Base-by-base conservation (phyloP, 2,113 vertebrate genomes). In the Apaloderma vittatum region DNA sequence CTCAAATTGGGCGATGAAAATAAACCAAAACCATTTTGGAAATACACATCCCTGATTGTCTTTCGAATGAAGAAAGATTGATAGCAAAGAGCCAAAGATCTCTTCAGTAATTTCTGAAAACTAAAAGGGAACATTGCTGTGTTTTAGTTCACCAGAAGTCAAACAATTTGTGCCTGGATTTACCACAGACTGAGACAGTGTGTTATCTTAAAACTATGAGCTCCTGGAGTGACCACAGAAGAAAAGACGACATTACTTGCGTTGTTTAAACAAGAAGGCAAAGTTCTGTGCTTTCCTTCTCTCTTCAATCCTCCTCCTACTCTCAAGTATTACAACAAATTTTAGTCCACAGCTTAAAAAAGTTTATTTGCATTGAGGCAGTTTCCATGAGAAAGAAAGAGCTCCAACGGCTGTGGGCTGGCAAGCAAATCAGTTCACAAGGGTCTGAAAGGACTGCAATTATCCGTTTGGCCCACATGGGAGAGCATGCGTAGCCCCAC, bases 381-480 rank as follows among this genome's bases (percentile, higher is more conserved):
- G 57, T 27, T 76, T 80, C 48, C 37, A 79, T 2, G 7, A 62
- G 11, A 52, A 22, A 57, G 66, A 68, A 82, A 85, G 19, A 7
- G 36, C n/a, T 83, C 67, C 36, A 48, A 23, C 16, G 24, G 71
- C 52, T 66, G 46, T 3, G 8, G 61, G 19, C 62, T 71, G 67
- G 32, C 62, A 62, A 58, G n/a, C n/a, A 75, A 66, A 76, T 40
- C 55, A 14, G 13, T 26, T 46, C 36, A 10, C 23, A 65, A 19
- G 13, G 8, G 22, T 75, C 4, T 80, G 46, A 74, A 87, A 79
- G 36, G 26, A 36, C 12, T 26, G 5, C 45, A 43, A 22, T 37
- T 57, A 43, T 18, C 34, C 45, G 40, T 14, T 10, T 0, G 2
- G 34, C 40, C 40, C n/a, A 16, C 2, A 3, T 7, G 34, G 49